phyloP scores from a whole-genome alignment of 2,888 invertebrate genomes.

The Tanypteryx hageni region DNA sequence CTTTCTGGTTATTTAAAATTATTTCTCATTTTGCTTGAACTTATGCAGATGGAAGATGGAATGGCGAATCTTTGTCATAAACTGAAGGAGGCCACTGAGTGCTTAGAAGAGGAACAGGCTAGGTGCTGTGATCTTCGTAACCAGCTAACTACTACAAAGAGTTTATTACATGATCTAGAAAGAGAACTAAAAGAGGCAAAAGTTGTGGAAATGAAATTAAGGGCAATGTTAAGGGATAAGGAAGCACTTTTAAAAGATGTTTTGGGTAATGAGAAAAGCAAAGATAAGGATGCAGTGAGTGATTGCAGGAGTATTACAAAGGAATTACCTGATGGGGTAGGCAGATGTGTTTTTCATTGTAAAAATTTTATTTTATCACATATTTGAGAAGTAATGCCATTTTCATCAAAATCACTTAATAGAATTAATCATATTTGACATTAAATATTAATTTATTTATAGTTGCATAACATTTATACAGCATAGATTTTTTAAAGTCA shows the following conservation, averaged over 20 bases:
- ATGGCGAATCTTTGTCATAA: slow-evolving; percentile 55
- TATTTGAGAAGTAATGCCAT: too few relatives aligned
- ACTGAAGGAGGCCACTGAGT: slow-evolving; percentile 65
- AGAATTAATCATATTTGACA: too few relatives aligned
- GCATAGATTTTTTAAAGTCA: too few relatives aligned
- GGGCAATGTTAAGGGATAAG: slow-evolving; percentile 60
- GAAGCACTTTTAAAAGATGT: slow-evolving; percentile 66
- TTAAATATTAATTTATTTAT: too few relatives aligned
- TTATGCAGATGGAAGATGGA: slow-evolving; percentile 35
- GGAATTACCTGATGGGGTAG: neutral
- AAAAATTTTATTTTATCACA: too few relatives aligned
- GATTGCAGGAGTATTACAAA: neutral
- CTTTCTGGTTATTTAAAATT: too few relatives aligned
- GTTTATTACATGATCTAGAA: neutral
- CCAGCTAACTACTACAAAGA: slow-evolving; percentile 9
- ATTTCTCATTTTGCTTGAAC: neutral
- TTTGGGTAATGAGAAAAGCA: slow-evolving; percentile 66
- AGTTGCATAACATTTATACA: too few relatives aligned
- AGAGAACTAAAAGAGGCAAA: slow-evolving; percentile 14
- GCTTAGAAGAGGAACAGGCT: slow-evolving; percentile 66
- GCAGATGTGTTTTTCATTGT: too few relatives aligned
- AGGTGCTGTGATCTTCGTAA: slow-evolving; percentile 65
- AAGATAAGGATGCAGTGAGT: neutral
- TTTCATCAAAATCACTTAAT: too few relatives aligned
- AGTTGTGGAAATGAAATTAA: slow-evolving; percentile 27